Evolutionary conservation across 2,888 invertebrate species (phyloP).

Genomic region (Strigamia crassipes): DNA sequence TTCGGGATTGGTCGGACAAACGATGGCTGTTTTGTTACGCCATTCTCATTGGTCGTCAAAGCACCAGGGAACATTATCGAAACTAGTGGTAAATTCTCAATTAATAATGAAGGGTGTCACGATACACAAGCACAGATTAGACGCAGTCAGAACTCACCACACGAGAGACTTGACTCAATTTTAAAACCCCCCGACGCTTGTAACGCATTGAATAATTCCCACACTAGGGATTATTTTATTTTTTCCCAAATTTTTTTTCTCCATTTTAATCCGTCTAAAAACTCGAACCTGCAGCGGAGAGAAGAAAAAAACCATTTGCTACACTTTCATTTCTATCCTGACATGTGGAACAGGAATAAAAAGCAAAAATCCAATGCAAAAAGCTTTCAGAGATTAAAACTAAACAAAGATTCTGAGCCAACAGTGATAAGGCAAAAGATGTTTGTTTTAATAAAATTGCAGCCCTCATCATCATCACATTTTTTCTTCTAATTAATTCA

Average conservation of each 20-base stretch:
- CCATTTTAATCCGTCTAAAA: background rate
- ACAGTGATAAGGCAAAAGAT: conserved; percentile 16
- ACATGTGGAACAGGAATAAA: background rate
- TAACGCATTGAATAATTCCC: too few relatives aligned
- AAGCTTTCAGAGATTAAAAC: conserved; percentile 2
- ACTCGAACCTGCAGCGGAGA: background rate
- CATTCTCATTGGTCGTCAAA: too few relatives aligned
- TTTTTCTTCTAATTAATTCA: conserved; percentile 11
- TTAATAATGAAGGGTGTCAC: too few relatives aligned
- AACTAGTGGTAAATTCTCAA: too few relatives aligned
- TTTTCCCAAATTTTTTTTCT: background rate
- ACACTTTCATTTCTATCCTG: conserved; percentile 1
- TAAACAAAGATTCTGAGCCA: conserved; percentile 11
- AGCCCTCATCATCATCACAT: background rate
- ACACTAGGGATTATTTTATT: too few relatives aligned
- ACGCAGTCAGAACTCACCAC: too few relatives aligned
- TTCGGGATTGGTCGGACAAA: too few relatives aligned
- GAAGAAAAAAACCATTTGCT: background rate
- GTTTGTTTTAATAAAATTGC: conserved; percentile 21
- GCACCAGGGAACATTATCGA: too few relatives aligned
- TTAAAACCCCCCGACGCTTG: too few relatives aligned
- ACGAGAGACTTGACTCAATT: too few relatives aligned
- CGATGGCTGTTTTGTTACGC: too few relatives aligned
- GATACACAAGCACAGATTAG: too few relatives aligned
- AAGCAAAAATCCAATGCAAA: background rate